A percentile compares a stretch with the other conserved stretches of the same genome.
phyloP scores from a whole-genome alignment of 2,888 invertebrate species.

The Hirtodrosophila trivittata region DNA sequence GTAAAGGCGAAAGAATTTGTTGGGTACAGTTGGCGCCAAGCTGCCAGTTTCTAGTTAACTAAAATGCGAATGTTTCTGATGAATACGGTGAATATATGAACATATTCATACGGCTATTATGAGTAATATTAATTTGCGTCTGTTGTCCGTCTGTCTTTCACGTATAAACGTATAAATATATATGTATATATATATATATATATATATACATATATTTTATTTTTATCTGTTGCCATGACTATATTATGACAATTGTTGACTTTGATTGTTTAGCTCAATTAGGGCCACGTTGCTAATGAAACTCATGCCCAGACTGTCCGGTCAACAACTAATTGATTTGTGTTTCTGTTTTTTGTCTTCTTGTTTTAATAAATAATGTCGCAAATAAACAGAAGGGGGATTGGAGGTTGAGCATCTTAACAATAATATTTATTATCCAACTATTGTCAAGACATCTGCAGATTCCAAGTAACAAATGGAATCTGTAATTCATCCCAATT shows the following conservation, averaged over 20 bases:
- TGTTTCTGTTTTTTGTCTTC: not conserved
- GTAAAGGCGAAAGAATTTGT: slow-evolving; percentile 31
- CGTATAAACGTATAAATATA: not conserved
- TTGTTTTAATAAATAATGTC: slow-evolving; percentile 23
- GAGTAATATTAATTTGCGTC: slow-evolving; percentile 71
- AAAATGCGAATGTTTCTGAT: slow-evolving; percentile 45
- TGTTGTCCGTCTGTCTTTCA: too few species aligned
- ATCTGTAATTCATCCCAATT: too few species aligned
- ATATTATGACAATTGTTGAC: slow-evolving; percentile 69
- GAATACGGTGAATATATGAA: too few species aligned
- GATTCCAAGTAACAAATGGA: too few species aligned
- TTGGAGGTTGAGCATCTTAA: not conserved
- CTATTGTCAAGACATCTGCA: not conserved
- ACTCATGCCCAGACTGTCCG: slow-evolving; percentile 40
- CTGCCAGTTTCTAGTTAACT: slow-evolving; percentile 60
- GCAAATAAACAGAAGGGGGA: not conserved
- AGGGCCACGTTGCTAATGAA: slow-evolving; percentile 70
- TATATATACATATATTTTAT: slow-evolving; percentile 6
- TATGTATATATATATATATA: slow-evolving; percentile 3
- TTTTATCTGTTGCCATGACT: slow-evolving; percentile 63
- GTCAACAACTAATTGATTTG: slow-evolving; percentile 59
- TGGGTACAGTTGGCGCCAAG: slow-evolving; percentile 69
- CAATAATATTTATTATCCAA: not conserved
- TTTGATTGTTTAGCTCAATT: slow-evolving; percentile 77
- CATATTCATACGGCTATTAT: slow-evolving; percentile 5